Conservation (phyloP, 2,797 vertebrate species). For the Clarias laeviceps region DNA sequence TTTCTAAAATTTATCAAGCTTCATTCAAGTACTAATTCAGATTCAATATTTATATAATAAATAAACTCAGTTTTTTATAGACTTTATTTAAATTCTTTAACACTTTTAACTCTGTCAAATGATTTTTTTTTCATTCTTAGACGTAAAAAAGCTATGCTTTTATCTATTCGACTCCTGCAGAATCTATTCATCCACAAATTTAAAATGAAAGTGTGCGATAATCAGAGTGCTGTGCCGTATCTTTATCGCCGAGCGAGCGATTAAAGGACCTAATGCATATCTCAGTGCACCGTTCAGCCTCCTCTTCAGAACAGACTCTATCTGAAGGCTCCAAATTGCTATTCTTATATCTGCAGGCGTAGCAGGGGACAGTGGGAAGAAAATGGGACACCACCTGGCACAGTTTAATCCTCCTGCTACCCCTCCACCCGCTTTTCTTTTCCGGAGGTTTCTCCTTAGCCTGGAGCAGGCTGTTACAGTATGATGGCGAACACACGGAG, state of each 20-base stretch:
- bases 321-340: conserved; percentile 62
- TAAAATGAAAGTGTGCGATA: not conserved
- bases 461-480: conserved; percentile 35
- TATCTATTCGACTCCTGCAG: not conserved
- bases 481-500: conserved; percentile 19
- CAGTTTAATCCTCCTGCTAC: conserved; percentile 63
- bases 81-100: not conserved
- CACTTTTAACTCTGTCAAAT: not conserved
- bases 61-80: not conserved
- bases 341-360: conserved; percentile 68
- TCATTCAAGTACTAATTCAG: not conserved
- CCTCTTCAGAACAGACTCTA: conserved; percentile 63
- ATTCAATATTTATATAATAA: not conserved
- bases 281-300: conserved; percentile 6
- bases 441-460: conserved; percentile 41
- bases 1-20: not conserved
- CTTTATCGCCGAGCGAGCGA: conserved; percentile 21
- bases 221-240: not conserved
- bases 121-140: not conserved
- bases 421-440: conserved; percentile 21
- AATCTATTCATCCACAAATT: not conserved
- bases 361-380: conserved; percentile 63
- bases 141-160: not conserved
- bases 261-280: conserved; percentile 29
- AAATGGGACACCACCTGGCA: conserved; percentile 70